These are phyloP conservation scores for Teleopsis dalmanni DNA, from an alignment of 1,140 invertebrate species.

Conservation along the genomic window DNA sequence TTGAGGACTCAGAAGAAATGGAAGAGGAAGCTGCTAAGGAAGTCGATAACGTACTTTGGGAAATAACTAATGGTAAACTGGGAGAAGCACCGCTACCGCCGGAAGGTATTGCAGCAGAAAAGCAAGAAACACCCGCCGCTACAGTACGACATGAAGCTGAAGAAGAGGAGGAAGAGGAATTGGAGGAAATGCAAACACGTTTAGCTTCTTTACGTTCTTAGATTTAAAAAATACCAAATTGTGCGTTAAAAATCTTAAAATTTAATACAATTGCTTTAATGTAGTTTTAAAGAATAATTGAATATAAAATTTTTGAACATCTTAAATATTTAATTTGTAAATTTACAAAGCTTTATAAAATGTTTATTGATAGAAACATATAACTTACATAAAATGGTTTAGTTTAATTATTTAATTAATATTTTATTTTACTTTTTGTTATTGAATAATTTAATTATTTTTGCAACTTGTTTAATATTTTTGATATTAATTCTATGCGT, in stretches of 20 bases:
- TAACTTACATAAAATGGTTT: neutral
- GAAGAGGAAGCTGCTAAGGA: slow-evolving; percentile 89
- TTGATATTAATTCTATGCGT: too few relatives aligned
- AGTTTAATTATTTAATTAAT: neutral
- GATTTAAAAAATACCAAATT: too few relatives aligned
- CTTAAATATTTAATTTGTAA: too few relatives aligned
- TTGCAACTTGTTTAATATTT: too few relatives aligned
- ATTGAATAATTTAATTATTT: too few relatives aligned
- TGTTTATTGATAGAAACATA: neutral
- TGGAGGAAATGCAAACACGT: slow-evolving; percentile 17
- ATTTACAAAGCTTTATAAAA: too few relatives aligned
- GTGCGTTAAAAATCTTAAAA: too few relatives aligned
- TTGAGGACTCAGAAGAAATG: slow-evolving; percentile 84
- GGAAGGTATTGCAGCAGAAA: slow-evolving; percentile 51
- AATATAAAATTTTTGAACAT: too few relatives aligned
- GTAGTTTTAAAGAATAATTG: too few relatives aligned
- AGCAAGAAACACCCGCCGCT: slow-evolving; percentile 46
- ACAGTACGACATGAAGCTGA: slow-evolving; percentile 27
- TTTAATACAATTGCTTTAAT: too few relatives aligned
- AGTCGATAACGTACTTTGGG: slow-evolving; percentile 94
- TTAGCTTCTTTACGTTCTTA: slow-evolving; percentile 17
- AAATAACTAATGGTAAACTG: slow-evolving; percentile 86
- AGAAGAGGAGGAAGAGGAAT: slow-evolving; percentile 13
- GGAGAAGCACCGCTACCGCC: slow-evolving; percentile 80
- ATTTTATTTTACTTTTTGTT: too few relatives aligned